Conservation (phyloP, 2,797 vertebrate species). For the Tiaroga cobitis region DNA sequence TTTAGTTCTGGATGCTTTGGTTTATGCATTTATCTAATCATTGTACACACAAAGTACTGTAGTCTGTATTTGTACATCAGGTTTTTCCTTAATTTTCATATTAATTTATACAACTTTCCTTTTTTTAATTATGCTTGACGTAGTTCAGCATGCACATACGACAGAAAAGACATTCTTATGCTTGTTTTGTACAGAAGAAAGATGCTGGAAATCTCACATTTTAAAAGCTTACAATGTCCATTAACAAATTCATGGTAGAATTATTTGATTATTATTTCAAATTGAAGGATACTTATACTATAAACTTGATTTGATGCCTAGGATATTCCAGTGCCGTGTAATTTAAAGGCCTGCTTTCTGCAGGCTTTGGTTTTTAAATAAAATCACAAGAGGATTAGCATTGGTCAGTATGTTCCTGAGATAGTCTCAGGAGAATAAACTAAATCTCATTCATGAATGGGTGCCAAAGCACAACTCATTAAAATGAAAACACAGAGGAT, state of each 20-base stretch:
- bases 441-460: constrained; percentile 14
- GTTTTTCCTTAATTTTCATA: background rate
- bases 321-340: background rate
- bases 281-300: too few relatives aligned
- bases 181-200: background rate
- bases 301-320: background rate
- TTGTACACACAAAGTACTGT: background rate
- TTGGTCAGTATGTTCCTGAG: constrained; percentile 34
- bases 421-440: constrained; percentile 11
- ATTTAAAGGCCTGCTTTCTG: constrained; percentile 39
- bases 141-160: background rate
- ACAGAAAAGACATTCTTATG: background rate
- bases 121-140: background rate
- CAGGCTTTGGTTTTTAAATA: constrained; percentile 47
- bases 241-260: background rate
- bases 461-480: constrained; percentile 19
- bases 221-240: background rate
- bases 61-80: background rate
- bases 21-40: constrained; percentile 14
- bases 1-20: background rate
- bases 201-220: background rate
- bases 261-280: background rate
- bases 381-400: constrained; percentile 50
- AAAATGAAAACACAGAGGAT: constrained; percentile 39
- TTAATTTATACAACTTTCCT: background rate